phyloP scores from a whole-genome alignment of 1,140 invertebrate species.

The Papilio xuthus region DNA sequence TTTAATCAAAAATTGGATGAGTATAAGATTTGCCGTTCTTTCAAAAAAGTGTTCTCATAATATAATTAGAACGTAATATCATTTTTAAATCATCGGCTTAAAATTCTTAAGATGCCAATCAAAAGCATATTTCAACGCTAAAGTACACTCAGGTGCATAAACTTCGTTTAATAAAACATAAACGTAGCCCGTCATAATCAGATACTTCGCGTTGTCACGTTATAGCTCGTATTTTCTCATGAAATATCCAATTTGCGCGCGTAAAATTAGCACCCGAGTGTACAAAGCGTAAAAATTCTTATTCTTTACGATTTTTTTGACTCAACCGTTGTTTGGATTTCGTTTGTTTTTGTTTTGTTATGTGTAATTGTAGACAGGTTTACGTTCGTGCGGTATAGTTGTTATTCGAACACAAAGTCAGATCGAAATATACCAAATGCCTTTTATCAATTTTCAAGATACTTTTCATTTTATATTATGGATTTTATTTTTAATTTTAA shows the following conservation, averaged over 20 bases:
- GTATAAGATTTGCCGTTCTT: neutral
- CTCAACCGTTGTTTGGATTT: conserved; percentile 34
- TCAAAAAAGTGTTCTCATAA: neutral
- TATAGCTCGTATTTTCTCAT: conserved; percentile 43
- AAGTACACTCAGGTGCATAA: conserved; percentile 50
- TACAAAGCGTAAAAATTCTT: conserved; percentile 11
- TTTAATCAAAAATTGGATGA: neutral
- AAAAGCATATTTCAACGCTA: conserved; percentile 36
- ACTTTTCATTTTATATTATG: neutral
- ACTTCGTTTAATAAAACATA: conserved; percentile 54
- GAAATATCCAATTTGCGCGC: conserved; percentile 44
- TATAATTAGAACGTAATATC: conserved; percentile 27
- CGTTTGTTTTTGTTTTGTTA: conserved; percentile 36
- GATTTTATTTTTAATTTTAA: neutral
- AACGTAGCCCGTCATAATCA: conserved; percentile 55
- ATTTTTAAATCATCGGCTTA: conserved; percentile 27
- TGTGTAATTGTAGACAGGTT: conserved; percentile 35
- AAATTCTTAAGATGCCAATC: conserved; percentile 36
- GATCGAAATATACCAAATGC: conserved; percentile 22
- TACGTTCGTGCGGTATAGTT: conserved; percentile 19
- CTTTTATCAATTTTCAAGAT: conserved; percentile 20
- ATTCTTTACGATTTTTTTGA: conserved; percentile 39
- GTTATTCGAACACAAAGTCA: neutral
- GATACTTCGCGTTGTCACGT: conserved; percentile 33
- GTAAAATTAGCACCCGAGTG: conserved; percentile 46